Evolutionary conservation across 2,113 vertebrate genomes (phyloP).

Genomic region (Genyomyrus donnyi): DNA sequence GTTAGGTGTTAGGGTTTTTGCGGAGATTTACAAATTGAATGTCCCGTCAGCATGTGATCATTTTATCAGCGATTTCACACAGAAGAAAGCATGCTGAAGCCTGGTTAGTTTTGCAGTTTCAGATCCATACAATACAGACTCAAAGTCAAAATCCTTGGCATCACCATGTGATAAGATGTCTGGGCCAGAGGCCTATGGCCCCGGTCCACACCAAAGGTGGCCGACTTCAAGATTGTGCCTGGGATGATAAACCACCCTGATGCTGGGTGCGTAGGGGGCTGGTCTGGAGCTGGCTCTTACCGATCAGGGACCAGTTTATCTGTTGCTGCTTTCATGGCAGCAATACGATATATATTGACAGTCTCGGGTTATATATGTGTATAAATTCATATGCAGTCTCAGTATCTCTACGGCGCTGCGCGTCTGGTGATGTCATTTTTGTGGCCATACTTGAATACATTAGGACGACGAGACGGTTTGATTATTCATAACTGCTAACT

Average conservation of each 20-base stretch:
- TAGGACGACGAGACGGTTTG: not conserved
- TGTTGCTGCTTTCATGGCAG: not conserved
- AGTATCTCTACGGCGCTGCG: not conserved
- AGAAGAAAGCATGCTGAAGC: not conserved
- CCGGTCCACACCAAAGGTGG: not conserved
- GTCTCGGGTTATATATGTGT: not conserved
- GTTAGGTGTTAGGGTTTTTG: not conserved
- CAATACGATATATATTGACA: conserved; percentile 10
- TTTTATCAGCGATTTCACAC: not conserved
- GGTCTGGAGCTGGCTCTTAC: not conserved
- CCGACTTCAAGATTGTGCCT: not conserved
- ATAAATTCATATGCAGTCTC: not conserved
- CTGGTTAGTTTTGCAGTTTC: not conserved
- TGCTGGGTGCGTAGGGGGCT: not conserved
- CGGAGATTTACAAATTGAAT: not conserved
- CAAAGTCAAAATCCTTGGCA: not conserved
- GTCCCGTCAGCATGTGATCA: not conserved
- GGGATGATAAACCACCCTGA: not conserved
- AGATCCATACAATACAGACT: not conserved
- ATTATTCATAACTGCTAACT: not conserved
- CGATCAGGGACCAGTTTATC: not conserved
- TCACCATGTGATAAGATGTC: not conserved
- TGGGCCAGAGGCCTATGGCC: not conserved
- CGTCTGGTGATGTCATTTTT: not conserved
- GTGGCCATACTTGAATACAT: not conserved